Conservation (phyloP, 2,113 vertebrate genomes). For the Blennius ocellaris region DNA sequence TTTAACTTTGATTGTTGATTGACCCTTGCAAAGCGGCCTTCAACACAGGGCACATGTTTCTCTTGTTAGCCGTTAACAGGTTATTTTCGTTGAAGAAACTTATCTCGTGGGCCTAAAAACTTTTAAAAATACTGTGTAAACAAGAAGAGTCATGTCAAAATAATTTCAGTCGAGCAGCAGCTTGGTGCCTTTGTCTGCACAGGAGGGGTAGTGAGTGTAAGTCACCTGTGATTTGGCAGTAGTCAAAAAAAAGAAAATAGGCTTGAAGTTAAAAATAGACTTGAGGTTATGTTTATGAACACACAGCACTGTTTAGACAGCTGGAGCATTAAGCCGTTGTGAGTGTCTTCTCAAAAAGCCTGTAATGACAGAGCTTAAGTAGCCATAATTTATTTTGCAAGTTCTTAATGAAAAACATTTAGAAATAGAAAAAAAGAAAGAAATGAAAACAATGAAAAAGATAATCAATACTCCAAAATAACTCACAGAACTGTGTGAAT, state of each 20-base stretch:
- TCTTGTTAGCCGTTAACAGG: background rate
- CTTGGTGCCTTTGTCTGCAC: background rate
- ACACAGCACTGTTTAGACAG: background rate
- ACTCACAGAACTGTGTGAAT: no score
- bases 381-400: background rate
- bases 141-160: background rate
- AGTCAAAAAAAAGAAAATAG: background rate
- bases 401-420: no score
- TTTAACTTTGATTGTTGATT: constrained; percentile 28
- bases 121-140: background rate
- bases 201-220: background rate
- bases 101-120: background rate
- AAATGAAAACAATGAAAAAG: no score
- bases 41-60: background rate
- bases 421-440: no score
- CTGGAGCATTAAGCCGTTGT: background rate
- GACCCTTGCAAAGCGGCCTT: background rate
- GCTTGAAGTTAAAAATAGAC: background rate
- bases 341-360: background rate
- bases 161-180: background rate
- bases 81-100: background rate
- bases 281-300: background rate
- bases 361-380: background rate
- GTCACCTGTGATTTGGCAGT: background rate
- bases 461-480: no score